phyloP scores from a whole-genome alignment of 2,888 invertebrate species.

The Phaedon cochleariae region DNA sequence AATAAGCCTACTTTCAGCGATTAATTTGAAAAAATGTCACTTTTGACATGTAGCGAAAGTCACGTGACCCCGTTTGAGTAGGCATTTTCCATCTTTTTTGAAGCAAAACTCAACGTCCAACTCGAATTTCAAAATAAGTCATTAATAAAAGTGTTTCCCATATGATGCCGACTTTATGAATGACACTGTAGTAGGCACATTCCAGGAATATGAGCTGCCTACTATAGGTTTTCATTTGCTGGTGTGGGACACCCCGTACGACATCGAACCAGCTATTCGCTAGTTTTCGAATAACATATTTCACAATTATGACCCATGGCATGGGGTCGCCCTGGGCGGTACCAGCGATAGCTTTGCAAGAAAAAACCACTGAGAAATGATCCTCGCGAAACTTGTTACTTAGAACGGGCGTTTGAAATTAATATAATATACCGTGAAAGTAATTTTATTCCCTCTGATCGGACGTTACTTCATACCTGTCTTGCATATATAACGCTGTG shows the following conservation, averaged over 20 bases:
- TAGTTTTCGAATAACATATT: conserved; percentile 25
- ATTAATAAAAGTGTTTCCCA: too few species aligned
- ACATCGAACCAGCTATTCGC: conserved; percentile 6
- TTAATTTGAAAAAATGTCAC: too few species aligned
- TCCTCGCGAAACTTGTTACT: conserved; percentile 7
- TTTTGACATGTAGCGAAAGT: too few species aligned
- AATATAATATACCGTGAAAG: conserved; percentile 18
- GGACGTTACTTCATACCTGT: not conserved
- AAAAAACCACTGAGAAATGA: conserved; percentile 28
- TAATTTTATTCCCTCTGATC: conserved; percentile 7
- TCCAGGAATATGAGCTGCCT: too few species aligned
- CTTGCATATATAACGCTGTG: not conserved
- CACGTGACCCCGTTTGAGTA: too few species aligned
- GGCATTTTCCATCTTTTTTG: too few species aligned
- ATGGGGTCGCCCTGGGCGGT: conserved; percentile 36
- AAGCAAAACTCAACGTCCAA: too few species aligned
- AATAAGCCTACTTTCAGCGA: too few species aligned
- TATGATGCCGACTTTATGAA: too few species aligned
- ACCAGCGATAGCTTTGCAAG: not conserved
- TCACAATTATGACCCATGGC: conserved; percentile 34
- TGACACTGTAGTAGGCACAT: too few species aligned
- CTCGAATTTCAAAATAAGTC: too few species aligned
- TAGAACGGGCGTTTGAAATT: conserved; percentile 17
- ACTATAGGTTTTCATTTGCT: too few species aligned
- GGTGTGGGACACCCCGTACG: not conserved